A percentile compares a stretch with the other conserved stretches of the same genome.
Evolutionary conservation across 1,140 invertebrate species (phyloP).

Genomic region (Ganaspis sp.): DNA sequence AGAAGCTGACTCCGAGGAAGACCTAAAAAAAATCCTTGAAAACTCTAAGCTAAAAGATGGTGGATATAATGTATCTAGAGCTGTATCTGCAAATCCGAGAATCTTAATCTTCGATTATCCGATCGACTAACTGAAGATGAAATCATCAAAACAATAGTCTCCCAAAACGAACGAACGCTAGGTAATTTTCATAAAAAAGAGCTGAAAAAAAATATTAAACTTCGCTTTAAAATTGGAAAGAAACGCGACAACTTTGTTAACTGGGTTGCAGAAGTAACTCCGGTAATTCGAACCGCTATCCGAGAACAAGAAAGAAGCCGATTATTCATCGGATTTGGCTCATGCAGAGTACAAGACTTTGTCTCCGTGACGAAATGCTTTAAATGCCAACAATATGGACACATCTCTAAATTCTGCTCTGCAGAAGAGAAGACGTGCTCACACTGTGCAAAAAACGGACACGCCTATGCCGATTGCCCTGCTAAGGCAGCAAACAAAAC

Average conservation of each 20-base stretch:
- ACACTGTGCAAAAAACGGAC: conserved; percentile 40
- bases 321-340: conserved; percentile 36
- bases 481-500: conserved; percentile 32
- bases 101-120: conserved; percentile 44
- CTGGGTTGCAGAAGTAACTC: conserved; percentile 37
- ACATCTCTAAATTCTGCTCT: conserved; percentile 34
- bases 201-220: neutral
- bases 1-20: conserved; percentile 20
- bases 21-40: neutral
- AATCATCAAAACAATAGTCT: neutral
- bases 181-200: neutral
- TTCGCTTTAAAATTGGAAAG: conserved; percentile 26
- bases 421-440: conserved; percentile 32
- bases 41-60: neutral
- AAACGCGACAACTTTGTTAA: neutral
- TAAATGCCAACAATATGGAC: conserved; percentile 43
- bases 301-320: neutral
- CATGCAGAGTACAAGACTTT: conserved; percentile 42
- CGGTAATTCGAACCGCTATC: neutral
- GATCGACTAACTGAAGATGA: neutral
- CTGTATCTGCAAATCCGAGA: conserved; percentile 16
- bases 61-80: conserved; percentile 3
- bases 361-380: conserved; percentile 40
- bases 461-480: conserved; percentile 36
- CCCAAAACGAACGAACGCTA: conserved; percentile 19